A percentile compares a stretch with the other conserved stretches of the same genome.
Conservation (phyloP, 2,113 vertebrate genomes). For the Nibea coibor region DNA sequence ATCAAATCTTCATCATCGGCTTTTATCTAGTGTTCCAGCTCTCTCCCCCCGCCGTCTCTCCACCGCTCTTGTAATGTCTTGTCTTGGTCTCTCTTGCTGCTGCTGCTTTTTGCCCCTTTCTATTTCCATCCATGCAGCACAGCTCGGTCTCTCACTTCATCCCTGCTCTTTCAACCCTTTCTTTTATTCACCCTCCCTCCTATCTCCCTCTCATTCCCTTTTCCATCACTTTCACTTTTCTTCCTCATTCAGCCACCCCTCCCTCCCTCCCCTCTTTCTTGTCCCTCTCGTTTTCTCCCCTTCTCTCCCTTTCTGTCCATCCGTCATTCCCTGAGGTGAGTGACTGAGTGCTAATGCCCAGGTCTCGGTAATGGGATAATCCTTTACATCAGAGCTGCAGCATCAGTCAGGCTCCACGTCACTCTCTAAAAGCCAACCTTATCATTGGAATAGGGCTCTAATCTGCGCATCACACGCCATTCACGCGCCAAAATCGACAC, state of each 20-base stretch:
- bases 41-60: background rate
- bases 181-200: constrained; percentile 42
- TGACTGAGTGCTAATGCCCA: constrained; percentile 59
- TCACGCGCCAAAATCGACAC: constrained; percentile 8
- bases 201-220: constrained; percentile 44
- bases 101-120: constrained; percentile 53
- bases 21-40: constrained; percentile 71
- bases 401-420: constrained; percentile 53
- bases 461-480: constrained; percentile 56
- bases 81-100: constrained; percentile 47
- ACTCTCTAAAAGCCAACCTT: constrained; percentile 66
- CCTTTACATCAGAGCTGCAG: constrained; percentile 66
- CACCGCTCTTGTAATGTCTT: constrained; percentile 30
- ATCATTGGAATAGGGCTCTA: constrained; percentile 55
- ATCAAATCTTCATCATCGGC: constrained; percentile 78
- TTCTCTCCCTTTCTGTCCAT: constrained; percentile 32
- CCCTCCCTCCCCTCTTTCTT: constrained; percentile 7
- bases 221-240: constrained; percentile 49
- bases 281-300: constrained; percentile 7
- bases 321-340: constrained; percentile 65
- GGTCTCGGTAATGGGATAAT: constrained; percentile 76
- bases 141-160: constrained; percentile 49
- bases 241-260: constrained; percentile 17
- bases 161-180: constrained; percentile 59
- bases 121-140: constrained; percentile 55